These are phyloP conservation scores for Leptinotarsa tumamoca DNA, from an alignment of 2,888 invertebrate species.

Conservation along the genomic window DNA sequence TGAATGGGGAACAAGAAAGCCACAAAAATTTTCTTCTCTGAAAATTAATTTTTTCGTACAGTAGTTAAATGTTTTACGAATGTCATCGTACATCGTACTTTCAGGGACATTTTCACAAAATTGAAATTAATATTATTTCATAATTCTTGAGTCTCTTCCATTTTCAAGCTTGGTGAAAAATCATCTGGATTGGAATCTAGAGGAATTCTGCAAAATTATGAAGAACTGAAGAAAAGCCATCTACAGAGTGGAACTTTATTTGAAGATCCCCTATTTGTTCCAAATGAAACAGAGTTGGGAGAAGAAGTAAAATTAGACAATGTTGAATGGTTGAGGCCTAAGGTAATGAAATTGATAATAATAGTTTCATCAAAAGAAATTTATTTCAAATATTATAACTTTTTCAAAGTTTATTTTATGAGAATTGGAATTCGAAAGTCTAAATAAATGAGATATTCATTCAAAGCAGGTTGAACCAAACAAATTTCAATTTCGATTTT, in stretches of 20 bases:
- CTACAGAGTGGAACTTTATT: slow-evolving; percentile 80
- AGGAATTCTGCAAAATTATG: slow-evolving; percentile 71
- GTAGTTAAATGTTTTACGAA: too few species aligned
- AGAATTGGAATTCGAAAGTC: too few species aligned
- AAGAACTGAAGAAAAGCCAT: slow-evolving; percentile 75
- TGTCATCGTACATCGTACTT: too few species aligned
- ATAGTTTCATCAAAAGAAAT: background rate
- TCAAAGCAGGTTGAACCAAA: too few species aligned
- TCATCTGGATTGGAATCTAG: slow-evolving; percentile 74
- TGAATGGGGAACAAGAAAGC: too few species aligned
- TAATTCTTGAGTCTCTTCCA: background rate
- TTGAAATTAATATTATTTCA: too few species aligned
- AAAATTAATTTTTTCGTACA: too few species aligned
- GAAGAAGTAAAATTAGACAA: slow-evolving; percentile 27
- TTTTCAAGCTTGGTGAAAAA: slow-evolving; percentile 79
- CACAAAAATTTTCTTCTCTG: too few species aligned
- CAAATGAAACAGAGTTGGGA: slow-evolving; percentile 59
- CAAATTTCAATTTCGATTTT: too few species aligned
- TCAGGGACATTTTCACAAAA: too few species aligned
- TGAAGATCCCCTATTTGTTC: slow-evolving; percentile 90
- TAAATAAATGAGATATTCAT: too few species aligned
- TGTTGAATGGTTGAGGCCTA: slow-evolving; percentile 46
- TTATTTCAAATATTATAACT: background rate
- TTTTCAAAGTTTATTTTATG: background rate
- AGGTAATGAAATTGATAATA: slow-evolving; percentile 29